These are phyloP conservation scores for Penelope pileata DNA, from an alignment of 2,113 vertebrate species.

Conservation along the genomic window DNA sequence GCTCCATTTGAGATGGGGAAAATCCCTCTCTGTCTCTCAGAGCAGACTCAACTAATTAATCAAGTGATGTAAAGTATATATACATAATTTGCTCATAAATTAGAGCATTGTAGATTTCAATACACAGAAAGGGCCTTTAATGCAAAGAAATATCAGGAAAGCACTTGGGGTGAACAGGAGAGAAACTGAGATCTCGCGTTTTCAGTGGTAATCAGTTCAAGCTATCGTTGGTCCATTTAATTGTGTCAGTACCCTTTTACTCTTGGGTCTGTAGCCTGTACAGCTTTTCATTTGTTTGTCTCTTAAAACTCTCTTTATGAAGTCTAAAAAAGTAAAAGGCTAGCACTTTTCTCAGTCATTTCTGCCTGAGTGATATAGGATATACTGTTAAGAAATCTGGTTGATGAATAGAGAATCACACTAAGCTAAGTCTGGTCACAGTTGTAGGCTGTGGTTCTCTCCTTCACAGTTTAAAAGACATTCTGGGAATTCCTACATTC, in stretches of 20 bases:
- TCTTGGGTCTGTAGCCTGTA: background rate
- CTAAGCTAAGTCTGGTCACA: background rate
- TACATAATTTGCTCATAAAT: background rate
- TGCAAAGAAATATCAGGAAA: background rate
- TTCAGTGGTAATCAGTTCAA: background rate
- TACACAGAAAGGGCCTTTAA: background rate
- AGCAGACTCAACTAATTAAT: background rate
- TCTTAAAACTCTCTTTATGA: background rate
- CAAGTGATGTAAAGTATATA: background rate
- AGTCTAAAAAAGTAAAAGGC: background rate
- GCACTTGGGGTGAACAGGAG: background rate
- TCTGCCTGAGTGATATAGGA: background rate
- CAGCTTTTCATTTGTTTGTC: background rate
- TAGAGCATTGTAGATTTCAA: background rate
- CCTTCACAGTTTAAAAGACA: background rate
- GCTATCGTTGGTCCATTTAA: rapidly evolving
- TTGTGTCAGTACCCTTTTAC: background rate
- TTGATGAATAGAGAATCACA: background rate
- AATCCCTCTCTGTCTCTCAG: background rate
- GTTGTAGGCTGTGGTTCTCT: background rate
- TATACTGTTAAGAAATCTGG: background rate
- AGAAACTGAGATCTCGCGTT: background rate
- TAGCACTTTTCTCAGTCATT: background rate
- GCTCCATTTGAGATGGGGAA: background rate
- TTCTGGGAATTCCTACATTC: background rate